Evolutionary conservation across 92 coral and sea anemone species (phyloP), one percentile per base, ranked within the genome.

Genomic region (Bergia sp.): DNA sequence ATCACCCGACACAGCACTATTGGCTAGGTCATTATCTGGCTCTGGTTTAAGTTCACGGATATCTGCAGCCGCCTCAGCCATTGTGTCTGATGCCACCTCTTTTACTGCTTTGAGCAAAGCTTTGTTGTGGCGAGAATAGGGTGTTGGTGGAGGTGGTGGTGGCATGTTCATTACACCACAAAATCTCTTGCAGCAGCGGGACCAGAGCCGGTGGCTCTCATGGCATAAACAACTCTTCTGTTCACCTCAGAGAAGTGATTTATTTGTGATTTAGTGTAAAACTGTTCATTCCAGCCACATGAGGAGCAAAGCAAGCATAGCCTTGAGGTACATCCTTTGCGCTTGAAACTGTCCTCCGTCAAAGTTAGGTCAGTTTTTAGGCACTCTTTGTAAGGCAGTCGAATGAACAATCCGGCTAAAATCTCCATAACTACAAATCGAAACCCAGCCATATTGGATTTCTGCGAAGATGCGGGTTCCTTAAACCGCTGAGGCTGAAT

Each of bases 1-100:
- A 90, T 90, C 81, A 86, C 76, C 45, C 2, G 89, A 90, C 6
- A 90, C 82, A 36, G 83, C 87, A 79, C 90, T 86, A 10, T 85
- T 74, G 23, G 81, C 90, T 42, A 73, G 6, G 4, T 53, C 93
- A 77, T 72, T 65, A 7, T 64, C 29, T 12, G 42, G 42, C 9
- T 78, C 61, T 13, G 58, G 74, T 65, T 87, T 87, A 36, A 90
- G 21, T 38, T 20, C 64, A 67, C 75, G 87, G 37, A 90, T 79
- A 40, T 86, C 89, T 47, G 29, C 71, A 16, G 89, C 89, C 57
- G 89, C 89, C 61, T 39, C 38, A 58, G 53, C 37, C 77, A 87
- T 87, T 53, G 84, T 87, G 18, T 87, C 90, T 29, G 7, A 18
- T 2, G 79, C 66, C 78, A 87, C 90, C 40, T 87, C 76, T 78